Evolutionary conservation across 2,888 invertebrate species (phyloP).

Genomic region (Philereme transversata): DNA sequence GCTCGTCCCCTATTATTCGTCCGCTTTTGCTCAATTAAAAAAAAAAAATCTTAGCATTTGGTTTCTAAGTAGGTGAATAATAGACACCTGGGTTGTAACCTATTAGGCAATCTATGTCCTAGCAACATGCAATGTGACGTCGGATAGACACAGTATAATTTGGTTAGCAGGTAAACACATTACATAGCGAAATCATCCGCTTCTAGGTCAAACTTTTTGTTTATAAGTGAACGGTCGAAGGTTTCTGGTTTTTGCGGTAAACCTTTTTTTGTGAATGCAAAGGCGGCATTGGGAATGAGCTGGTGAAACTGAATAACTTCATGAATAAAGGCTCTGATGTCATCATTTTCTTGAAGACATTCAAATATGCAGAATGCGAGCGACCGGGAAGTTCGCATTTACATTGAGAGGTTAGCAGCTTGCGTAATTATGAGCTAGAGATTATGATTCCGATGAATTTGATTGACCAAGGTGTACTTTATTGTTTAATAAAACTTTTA

Average conservation of each 20-base stretch:
- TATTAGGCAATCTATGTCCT: slow-evolving; percentile 6
- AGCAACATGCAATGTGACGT: slow-evolving; percentile 11
- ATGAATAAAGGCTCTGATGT: slow-evolving; percentile 1
- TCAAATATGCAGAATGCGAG: too few species aligned
- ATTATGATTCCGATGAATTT: too few species aligned
- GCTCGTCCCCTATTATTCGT: too few species aligned
- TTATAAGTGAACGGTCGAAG: slow-evolving; percentile 55
- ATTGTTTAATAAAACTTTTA: too few species aligned
- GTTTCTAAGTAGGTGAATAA: slow-evolving; percentile 13
- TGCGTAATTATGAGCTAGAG: too few species aligned
- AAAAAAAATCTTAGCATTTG: slow-evolving; percentile 5
- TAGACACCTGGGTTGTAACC: slow-evolving; percentile 4
- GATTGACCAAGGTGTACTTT: too few species aligned
- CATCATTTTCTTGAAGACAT: not conserved
- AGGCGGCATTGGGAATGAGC: slow-evolving; percentile 32
- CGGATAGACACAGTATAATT: slow-evolving; percentile 17
- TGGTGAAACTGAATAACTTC: slow-evolving; percentile 10
- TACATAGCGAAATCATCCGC: slow-evolving; percentile 43
- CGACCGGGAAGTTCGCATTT: too few species aligned
- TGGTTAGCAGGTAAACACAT: slow-evolving; percentile 31
- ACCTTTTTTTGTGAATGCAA: slow-evolving; percentile 37
- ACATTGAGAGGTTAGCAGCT: too few species aligned
- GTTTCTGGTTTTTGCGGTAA: slow-evolving; percentile 49
- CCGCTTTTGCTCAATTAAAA: not conserved
- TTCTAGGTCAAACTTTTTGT: slow-evolving; percentile 60